A percentile compares a stretch with the other conserved stretches of the same genome.
These are phyloP conservation scores for Pelosia muscerda DNA, from an alignment of 2,888 invertebrate species.

Conservation along the genomic window DNA sequence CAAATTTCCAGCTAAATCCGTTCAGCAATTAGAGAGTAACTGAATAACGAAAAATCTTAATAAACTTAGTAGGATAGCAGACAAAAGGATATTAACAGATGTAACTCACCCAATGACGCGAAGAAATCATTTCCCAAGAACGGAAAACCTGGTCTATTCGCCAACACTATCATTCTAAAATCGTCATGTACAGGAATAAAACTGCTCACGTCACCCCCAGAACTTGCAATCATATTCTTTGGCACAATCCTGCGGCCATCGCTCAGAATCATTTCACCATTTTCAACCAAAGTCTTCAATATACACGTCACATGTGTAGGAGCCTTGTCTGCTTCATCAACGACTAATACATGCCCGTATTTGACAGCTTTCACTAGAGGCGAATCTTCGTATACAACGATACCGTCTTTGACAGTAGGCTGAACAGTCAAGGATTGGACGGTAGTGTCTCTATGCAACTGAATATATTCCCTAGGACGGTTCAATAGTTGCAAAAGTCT, in stretches of 20 bases:
- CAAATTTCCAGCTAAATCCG: no score
- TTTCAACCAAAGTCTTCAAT: constrained; percentile 97
- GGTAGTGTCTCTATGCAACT: constrained; percentile 97
- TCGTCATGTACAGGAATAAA: constrained; percentile 95
- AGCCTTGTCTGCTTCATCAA: constrained; percentile 99
- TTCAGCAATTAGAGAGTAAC: no score
- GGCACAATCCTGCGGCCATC: constrained; percentile 96
- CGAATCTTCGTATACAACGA: constrained; percentile 97
- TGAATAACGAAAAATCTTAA: no score
- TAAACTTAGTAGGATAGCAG: no score
- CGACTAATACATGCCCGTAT: constrained; percentile 95
- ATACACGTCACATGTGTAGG: constrained; percentile 99
- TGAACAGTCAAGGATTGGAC: constrained; percentile 97
- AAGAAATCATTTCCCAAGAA: constrained; percentile 99
- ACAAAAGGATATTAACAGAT: neutral
- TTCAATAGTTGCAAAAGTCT: constrained; percentile 95
- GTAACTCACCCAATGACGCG: constrained; percentile 89
- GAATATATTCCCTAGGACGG: constrained; percentile 97
- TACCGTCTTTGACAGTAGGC: constrained; percentile 95
- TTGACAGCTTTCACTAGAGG: constrained; percentile 97
- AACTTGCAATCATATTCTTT: constrained; percentile 74
- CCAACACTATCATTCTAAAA: constrained; percentile 97
- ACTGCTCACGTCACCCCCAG: constrained; percentile 74
- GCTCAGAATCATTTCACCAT: constrained; percentile 97
- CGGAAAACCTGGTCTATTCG: constrained; percentile 98